Conservation (phyloP, 2,113 vertebrate genomes). For the Sphaerodactylus townsendi region DNA sequence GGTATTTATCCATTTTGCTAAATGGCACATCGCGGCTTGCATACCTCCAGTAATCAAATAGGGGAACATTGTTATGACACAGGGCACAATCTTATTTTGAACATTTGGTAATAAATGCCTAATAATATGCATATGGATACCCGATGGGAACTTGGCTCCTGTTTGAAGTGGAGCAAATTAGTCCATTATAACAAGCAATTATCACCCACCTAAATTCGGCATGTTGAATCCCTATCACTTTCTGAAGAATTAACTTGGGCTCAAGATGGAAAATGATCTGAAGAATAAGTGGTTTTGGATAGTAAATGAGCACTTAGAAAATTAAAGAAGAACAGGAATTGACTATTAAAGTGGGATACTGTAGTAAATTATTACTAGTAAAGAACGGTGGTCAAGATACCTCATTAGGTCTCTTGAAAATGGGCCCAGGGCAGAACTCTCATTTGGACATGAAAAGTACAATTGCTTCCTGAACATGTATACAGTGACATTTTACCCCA, state of each 20-base stretch:
- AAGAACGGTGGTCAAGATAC: neutral
- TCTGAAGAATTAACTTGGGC: neutral
- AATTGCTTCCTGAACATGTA: too few species aligned
- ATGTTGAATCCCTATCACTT: conserved; percentile 21
- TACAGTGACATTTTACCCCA: too few species aligned
- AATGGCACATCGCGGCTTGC: conserved; percentile 36
- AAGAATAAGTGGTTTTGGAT: neutral
- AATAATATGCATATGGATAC: conserved; percentile 5
- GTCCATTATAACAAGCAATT: conserved; percentile 33
- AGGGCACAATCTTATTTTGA: conserved; percentile 41
- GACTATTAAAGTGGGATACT: neutral
- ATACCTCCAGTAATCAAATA: conserved; percentile 36
- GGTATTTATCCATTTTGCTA: conserved; percentile 46
- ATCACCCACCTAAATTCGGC: neutral
- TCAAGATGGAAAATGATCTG: neutral
- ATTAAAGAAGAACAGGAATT: neutral
- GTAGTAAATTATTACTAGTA: neutral
- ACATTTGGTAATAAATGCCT: conserved; percentile 28
- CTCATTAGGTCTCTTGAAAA: neutral
- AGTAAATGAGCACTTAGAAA: neutral
- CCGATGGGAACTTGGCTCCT: conserved; percentile 16
- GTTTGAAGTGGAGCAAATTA: conserved; percentile 43
- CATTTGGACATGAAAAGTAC: too few species aligned
- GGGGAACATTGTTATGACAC: conserved; percentile 26
- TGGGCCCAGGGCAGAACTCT: too few species aligned